Base-by-base conservation (phyloP, 1,140 invertebrate species). In the Meloidogyne exigua region DNA sequence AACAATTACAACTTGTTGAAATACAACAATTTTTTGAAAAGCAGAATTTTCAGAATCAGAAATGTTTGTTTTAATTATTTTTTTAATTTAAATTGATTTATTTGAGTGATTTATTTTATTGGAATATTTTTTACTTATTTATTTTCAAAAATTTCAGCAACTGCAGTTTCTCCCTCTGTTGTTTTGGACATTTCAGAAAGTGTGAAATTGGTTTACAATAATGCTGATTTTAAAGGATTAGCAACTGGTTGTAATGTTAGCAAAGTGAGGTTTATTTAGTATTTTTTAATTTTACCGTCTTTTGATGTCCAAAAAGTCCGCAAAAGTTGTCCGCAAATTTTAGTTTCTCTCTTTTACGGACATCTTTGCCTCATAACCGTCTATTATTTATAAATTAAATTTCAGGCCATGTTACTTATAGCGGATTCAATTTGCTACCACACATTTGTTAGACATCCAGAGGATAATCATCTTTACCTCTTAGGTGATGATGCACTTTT, bases 401-500 rank as follows among this genome's bases (percentile, higher is more conserved):
- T 32, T 15, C n/a, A 73, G 71, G 92, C 92, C n/a, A 89, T 92
- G 90, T 90, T 91, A 88, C 85, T 85, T 81, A 26, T 78, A n/a
- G 94, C 93, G 0, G 92, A 94, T 87, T 90, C 92, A 82, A 93
- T 94, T 10, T 95, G 93, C 85, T 95, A 95, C 82, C 95, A 95
- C 82, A 95, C 95, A 21, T 91, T 93, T 73, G 92, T 92, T 70
- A 91, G 92, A 78, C 92, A 44, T 44, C n/a, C 21, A 12, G 74
- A 26, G 3, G 72, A 92, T 57, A 92, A 92, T 68, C 92, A 95
- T 81, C 87, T 97, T 13, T 91, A 95, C 72, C 83, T 97, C 1
- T 89, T 98, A 28, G 95, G 95, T 0, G 92, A 92, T 0, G 92
- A 92, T 82, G 92, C 91, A 66, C 90, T 95, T 65, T 92, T 94